Conservation (phyloP, 1,140 invertebrate species). For the Physella acuta region DNA sequence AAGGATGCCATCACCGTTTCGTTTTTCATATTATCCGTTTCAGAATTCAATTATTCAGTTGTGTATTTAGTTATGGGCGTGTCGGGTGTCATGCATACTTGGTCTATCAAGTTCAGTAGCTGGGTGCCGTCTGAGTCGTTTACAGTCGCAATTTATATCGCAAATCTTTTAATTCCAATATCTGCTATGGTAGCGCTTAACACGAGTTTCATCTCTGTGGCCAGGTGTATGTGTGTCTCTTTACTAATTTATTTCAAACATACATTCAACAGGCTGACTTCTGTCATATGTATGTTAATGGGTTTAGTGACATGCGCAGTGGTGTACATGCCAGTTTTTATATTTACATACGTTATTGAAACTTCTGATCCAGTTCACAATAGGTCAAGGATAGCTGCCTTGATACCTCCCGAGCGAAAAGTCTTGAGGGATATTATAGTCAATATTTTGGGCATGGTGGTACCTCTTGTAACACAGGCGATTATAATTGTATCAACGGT, state of each 20-base stretch:
- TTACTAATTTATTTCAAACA: conserved; percentile 1
- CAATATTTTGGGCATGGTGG: background rate
- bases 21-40: background rate
- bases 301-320: background rate
- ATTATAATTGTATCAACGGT: background rate
- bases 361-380: background rate
- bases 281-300: background rate
- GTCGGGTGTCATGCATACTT: background rate
- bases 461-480: background rate
- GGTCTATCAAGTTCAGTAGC: too few species aligned
- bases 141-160: background rate
- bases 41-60: background rate
- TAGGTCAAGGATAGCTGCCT: background rate
- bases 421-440: background rate
- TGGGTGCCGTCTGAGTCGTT: background rate
- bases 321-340: conserved; percentile 6
- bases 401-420: background rate
- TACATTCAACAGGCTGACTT: background rate
- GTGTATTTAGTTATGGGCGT: background rate
- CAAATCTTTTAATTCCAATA: background rate
- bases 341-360: background rate
- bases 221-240: conserved; percentile 2
- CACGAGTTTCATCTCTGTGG: background rate
- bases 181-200: background rate
- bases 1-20: conserved; percentile 9